Evolutionary conservation across 2,888 invertebrate genomes (phyloP).

Genomic region (Drosophila merina): DNA sequence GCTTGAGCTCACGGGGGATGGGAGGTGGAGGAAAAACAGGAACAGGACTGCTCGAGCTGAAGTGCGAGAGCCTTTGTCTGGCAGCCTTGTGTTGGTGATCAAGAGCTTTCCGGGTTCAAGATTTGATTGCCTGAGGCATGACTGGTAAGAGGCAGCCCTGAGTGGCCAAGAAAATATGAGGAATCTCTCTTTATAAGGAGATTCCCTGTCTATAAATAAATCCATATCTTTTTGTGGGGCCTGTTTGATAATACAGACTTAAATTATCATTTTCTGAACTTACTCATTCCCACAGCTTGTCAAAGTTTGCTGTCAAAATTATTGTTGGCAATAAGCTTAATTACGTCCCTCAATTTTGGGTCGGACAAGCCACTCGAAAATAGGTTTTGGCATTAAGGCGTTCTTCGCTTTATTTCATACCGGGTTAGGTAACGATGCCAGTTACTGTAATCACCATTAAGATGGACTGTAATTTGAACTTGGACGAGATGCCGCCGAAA

Average conservation of each 20-base stretch:
- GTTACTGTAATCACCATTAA: constrained; percentile 63
- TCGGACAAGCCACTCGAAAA: constrained; percentile 30
- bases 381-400: constrained; percentile 22
- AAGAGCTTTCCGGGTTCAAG: constrained; percentile 52
- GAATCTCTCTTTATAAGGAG: neutral
- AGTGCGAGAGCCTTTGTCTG: constrained; percentile 32
- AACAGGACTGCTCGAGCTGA: constrained; percentile 27
- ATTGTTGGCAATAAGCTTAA: constrained; percentile 30
- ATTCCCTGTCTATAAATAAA: neutral
- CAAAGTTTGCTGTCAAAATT: constrained; percentile 12
- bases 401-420: neutral
- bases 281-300: constrained; percentile 24
- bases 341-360: constrained; percentile 27
- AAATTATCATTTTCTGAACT: neutral
- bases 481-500: constrained; percentile 64
- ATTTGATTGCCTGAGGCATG: constrained; percentile 35
- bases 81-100: constrained; percentile 33
- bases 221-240: neutral
- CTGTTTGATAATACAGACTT: constrained; percentile 1
- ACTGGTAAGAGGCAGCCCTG: constrained; percentile 20
- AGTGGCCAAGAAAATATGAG: constrained; percentile 14
- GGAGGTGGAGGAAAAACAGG: constrained; percentile 10
- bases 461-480: constrained; percentile 67
- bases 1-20: too few relatives aligned
- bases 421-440: constrained; percentile 52